phyloP scores from a whole-genome alignment of 2,113 vertebrate species.

The Australoheros scitulus region DNA sequence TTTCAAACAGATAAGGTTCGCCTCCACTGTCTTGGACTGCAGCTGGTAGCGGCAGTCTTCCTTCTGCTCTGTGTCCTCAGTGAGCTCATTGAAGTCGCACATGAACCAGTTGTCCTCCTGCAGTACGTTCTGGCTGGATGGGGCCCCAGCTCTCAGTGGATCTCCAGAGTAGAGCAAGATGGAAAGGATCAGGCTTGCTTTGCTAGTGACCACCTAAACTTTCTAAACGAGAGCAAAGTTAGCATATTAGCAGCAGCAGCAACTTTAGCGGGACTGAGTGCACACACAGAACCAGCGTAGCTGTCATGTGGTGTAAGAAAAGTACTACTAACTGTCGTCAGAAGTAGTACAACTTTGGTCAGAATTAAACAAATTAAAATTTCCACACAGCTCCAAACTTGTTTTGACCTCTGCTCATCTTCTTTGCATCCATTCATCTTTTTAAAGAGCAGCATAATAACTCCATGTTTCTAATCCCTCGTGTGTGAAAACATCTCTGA shows the following conservation, averaged over 20 bases:
- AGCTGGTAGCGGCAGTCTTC: too few species aligned
- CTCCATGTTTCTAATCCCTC: neutral
- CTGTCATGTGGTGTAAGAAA: neutral
- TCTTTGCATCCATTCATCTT: neutral
- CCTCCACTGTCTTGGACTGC: too few species aligned
- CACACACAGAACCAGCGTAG: neutral
- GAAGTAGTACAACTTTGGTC: neutral
- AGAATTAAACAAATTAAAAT: neutral
- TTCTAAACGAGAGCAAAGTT: too few species aligned
- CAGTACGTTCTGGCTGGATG: too few species aligned
- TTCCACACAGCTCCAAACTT: neutral
- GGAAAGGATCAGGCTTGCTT: too few species aligned
- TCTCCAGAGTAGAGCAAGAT: too few species aligned
- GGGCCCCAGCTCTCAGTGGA: too few species aligned
- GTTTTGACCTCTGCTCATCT: neutral
- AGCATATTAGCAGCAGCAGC: neutral
- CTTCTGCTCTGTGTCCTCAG: too few species aligned
- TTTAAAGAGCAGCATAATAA: neutral
- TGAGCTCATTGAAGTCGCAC: too few species aligned
- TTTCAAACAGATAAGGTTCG: too few species aligned
- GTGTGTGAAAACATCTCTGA: neutral
- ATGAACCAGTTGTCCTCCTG: too few species aligned
- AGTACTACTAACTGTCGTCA: neutral
- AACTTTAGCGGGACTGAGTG: neutral
- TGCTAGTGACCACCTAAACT: too few species aligned